These are phyloP conservation scores for Sebastes steindachneri DNA, from an alignment of 2,797 vertebrate genomes.

Conservation along the genomic window DNA sequence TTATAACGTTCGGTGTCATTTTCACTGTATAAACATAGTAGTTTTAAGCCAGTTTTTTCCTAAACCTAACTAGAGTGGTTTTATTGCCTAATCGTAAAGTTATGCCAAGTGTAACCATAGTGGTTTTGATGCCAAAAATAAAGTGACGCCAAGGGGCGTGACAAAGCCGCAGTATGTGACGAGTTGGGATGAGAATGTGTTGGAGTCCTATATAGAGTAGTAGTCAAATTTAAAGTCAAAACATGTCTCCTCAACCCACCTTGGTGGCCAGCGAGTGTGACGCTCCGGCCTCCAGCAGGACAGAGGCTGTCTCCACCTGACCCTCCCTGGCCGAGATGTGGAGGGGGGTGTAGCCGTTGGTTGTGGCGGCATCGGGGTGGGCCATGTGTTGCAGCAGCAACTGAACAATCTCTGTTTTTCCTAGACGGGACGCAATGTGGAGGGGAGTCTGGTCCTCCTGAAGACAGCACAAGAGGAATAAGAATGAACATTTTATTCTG, in stretches of 20 bases:
- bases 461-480: not conserved
- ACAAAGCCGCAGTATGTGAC: too few species aligned
- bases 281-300: constrained; percentile 94
- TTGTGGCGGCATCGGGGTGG: constrained; percentile 94
- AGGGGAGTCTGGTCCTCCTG: constrained; percentile 98
- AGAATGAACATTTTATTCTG: not conserved
- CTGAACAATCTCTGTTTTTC: constrained; percentile 98
- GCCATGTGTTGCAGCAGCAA: constrained; percentile 98
- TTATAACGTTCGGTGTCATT: too few species aligned
- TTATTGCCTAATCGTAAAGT: too few species aligned
- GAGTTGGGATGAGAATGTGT: too few species aligned
- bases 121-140: too few species aligned
- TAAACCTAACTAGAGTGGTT: too few species aligned
- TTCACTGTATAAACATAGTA: too few species aligned
- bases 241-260: constrained; percentile 75
- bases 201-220: too few species aligned
- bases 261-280: constrained; percentile 96
- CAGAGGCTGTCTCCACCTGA: constrained; percentile 93
- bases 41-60: too few species aligned
- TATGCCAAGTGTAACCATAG: too few species aligned
- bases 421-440: constrained; percentile 97
- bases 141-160: too few species aligned
- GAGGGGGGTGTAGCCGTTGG: constrained; percentile 94
- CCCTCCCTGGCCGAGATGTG: constrained; percentile 97
- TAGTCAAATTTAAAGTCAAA: not conserved